A percentile compares a stretch with the other conserved stretches of the same genome.
phyloP scores from a whole-genome alignment of 2,113 vertebrate species.

The Antigone vipio region DNA sequence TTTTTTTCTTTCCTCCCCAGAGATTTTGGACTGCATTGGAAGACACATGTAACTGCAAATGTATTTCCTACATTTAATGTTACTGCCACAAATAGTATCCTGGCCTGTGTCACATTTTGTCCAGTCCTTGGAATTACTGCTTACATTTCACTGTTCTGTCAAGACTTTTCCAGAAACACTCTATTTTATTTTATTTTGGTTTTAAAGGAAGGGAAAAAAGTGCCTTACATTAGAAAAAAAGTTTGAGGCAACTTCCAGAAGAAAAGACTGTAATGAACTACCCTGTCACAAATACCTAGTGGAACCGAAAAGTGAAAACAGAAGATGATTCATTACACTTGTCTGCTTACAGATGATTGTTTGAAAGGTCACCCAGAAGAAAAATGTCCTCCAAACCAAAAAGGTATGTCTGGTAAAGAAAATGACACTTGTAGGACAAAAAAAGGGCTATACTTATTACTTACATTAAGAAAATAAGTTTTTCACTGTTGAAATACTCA shows the following conservation, averaged over 20 bases:
- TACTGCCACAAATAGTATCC: background rate
- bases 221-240: background rate
- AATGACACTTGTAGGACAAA: background rate
- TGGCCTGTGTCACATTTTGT: background rate
- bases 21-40: background rate
- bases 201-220: rapidly evolving
- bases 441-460: background rate
- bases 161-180: background rate
- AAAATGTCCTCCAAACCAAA: background rate
- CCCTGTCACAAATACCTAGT: background rate
- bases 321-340: conserved; percentile 44
- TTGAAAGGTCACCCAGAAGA: conserved; percentile 34
- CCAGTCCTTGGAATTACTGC: background rate
- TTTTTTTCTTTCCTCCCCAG: background rate
- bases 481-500: background rate
- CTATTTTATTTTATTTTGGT: background rate
- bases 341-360: background rate
- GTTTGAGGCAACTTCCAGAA: background rate
- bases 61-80: background rate
- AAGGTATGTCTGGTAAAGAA: background rate
- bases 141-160: background rate
- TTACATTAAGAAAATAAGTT: background rate
- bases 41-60: background rate
- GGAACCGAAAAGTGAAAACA: conserved; percentile 1
- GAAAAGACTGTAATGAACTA: conserved; percentile 5